These are phyloP conservation scores for Epinephelus malabaricus DNA, from an alignment of 2,797 vertebrate genomes.

Conservation along the genomic window DNA sequence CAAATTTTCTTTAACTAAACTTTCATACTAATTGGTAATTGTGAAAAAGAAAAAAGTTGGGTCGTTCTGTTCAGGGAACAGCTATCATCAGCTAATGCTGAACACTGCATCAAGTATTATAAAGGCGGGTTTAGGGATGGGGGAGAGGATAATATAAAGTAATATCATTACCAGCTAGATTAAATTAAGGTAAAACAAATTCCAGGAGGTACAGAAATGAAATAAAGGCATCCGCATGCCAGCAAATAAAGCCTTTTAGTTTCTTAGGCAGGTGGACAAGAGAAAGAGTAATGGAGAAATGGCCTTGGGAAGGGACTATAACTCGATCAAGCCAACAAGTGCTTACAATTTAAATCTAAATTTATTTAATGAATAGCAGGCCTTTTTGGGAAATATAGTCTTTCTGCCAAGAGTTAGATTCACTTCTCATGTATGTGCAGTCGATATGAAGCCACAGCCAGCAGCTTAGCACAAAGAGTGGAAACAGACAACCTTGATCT, in stretches of 20 bases:
- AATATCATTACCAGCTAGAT: constrained; percentile 45
- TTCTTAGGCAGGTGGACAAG: constrained; percentile 23
- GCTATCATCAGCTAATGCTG: constrained; percentile 27
- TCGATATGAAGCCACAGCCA: not conserved
- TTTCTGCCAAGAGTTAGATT: not conserved
- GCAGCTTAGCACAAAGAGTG: not conserved
- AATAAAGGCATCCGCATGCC: constrained; percentile 31
- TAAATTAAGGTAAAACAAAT: constrained; percentile 49
- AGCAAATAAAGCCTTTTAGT: constrained; percentile 32
- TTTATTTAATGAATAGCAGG: constrained; percentile 2
- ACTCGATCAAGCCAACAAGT: constrained; percentile 20
- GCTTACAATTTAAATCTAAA: not conserved
- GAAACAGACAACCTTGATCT: not conserved
- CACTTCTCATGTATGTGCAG: not conserved
- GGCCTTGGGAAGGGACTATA: constrained; percentile 14
- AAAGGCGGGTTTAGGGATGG: constrained; percentile 17
- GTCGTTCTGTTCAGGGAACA: constrained; percentile 26
- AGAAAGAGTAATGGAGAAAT: constrained; percentile 21
- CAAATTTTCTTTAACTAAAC: not conserved
- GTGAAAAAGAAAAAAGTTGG: not conserved
- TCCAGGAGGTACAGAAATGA: constrained; percentile 36
- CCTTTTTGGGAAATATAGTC: constrained; percentile 10
- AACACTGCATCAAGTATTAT: constrained; percentile 12
- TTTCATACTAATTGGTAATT: constrained; percentile 8
- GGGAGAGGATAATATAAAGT: constrained; percentile 29